Percentiles rank a stretch among this genome's conserved stretches.
Conservation (phyloP, 2,113 vertebrate species). For the Chaetura pelagica region DNA sequence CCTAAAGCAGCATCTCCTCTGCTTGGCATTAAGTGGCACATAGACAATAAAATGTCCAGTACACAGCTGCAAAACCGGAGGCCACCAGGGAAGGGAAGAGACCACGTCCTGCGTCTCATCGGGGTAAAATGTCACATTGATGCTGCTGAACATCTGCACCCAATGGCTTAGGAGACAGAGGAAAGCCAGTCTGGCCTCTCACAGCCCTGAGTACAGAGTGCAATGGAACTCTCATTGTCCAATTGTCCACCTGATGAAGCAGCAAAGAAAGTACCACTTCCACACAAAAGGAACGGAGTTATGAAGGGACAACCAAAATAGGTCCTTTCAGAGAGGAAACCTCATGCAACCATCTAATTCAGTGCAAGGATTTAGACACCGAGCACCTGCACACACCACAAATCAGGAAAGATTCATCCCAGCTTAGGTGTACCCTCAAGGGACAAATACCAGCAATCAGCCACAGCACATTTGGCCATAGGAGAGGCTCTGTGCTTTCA, state of each 20-base stretch:
- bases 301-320: neutral
- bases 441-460: neutral
- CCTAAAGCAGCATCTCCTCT: neutral
- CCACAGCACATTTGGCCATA: neutral
- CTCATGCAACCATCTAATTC: neutral
- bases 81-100: neutral
- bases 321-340: neutral
- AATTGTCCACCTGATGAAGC: neutral
- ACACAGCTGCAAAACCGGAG: neutral
- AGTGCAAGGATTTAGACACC: neutral
- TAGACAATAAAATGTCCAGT: rapidly evolving
- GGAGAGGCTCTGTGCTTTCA: neutral
- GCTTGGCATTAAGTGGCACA: neutral
- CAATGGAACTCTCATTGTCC: neutral
- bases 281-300: neutral
- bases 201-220: neutral
- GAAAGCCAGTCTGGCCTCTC: neutral
- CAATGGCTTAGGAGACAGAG: neutral
- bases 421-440: neutral
- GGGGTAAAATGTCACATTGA: rapidly evolving
- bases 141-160: neutral
- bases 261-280: neutral
- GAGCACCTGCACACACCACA: neutral
- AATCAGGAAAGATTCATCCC: neutral
- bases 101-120: neutral